Base-by-base conservation (phyloP, 2,888 invertebrate genomes). In the Sussaba pulchella region DNA sequence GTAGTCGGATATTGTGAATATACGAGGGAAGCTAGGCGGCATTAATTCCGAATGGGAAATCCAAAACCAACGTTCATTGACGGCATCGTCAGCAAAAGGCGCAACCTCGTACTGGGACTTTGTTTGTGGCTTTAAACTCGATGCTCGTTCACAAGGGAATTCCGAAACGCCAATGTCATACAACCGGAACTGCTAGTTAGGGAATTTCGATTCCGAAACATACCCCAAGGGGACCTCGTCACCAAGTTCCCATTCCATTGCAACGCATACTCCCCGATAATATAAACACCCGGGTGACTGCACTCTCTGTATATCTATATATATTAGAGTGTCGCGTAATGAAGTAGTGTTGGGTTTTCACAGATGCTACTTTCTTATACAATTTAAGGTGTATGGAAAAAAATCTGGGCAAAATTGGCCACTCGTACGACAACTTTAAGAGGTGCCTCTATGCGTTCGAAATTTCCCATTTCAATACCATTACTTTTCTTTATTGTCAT, bases 151-250 rank as follows among this genome's bases (percentile, higher is more conserved):
- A 9, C 57, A 17, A 57, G 57, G 57, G 57, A 17, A 57, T 57
- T 57, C 17, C 17, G 14, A 14, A 36, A 57, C 17, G 9, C 36
- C 31, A 36, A 17, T 57, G 57, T 31, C 26, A 31, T 36, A 36
- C 57, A 36, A 57, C 36, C 57, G 57, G 57, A 57, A 57, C 57
- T 57, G 31, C 31, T 57, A 36, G 57, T 57, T 31, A 17, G 36
- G 14, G 57, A 57, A 57, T 17, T 26, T 26, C 31, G 36, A 57
- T 31, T 31, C 31, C 31, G 17, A 9, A 57, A 36, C 21, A 31
- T 31, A 57, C 57, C 57, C n/a, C 57, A 17, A 57, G 57, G 31
- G 57, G 17, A 17, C 9, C 57, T 57, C 57, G 57, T 57, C 57
- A 36, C 31, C 57, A 57, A 36, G 57, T 57, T 57, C 31, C 57